phyloP scores from a whole-genome alignment of 1,140 invertebrate genomes.

The Acyrthosiphon pisum region DNA sequence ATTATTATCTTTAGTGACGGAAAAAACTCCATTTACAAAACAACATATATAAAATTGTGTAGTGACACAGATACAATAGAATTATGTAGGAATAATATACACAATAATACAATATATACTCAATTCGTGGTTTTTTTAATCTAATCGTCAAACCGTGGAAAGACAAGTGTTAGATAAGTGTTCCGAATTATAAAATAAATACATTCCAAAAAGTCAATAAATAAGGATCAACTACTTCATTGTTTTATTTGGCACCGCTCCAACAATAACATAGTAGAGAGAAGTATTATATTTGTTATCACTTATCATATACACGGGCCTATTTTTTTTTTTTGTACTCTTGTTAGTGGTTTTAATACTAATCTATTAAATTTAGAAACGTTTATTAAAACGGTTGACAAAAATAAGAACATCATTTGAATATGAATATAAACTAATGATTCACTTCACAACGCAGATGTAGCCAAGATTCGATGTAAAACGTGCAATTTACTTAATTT shows the following conservation, averaged over 20 bases:
- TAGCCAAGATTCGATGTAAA: neutral
- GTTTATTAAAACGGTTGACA: too few relatives aligned
- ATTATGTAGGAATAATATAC: too few relatives aligned
- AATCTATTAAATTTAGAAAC: neutral
- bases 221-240: neutral
- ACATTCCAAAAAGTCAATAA: neutral
- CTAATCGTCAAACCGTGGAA: neutral
- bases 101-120: too few relatives aligned
- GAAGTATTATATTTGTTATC: neutral
- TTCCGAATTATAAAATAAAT: neutral
- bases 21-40: too few relatives aligned
- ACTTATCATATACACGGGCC: neutral
- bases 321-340: neutral
- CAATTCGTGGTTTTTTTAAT: neutral
- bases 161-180: too few relatives aligned
- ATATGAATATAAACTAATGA: too few relatives aligned
- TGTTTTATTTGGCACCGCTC: neutral
- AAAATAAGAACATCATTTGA: too few relatives aligned
- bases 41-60: too few relatives aligned
- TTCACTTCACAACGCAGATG: neutral
- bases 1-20: too few relatives aligned
- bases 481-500: neutral
- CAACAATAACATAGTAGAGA: neutral
- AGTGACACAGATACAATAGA: too few relatives aligned
- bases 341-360: neutral